Percentiles rank a stretch among this genome's conserved stretches.
These are phyloP conservation scores for Desmodus rotundus DNA, from an alignment of 2,113 vertebrate genomes.

Conservation along the genomic window DNA sequence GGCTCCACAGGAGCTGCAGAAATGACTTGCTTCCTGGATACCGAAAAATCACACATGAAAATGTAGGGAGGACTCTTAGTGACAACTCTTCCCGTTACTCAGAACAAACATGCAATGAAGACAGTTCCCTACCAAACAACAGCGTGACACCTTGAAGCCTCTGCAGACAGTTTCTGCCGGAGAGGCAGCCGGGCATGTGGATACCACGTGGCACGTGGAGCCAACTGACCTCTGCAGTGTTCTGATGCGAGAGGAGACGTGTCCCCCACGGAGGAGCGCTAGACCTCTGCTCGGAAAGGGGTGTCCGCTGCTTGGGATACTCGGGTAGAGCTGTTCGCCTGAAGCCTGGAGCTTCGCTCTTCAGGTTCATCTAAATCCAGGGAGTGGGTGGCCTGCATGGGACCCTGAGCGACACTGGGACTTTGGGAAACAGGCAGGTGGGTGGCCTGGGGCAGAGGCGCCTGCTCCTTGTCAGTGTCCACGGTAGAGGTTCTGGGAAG, in stretches of 20 bases:
- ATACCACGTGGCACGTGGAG: no score
- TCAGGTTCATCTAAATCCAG: background rate
- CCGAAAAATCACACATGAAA: background rate
- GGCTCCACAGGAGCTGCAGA: background rate
- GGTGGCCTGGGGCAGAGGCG: background rate
- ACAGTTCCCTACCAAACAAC: background rate
- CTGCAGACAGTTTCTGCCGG: background rate
- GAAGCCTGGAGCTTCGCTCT: background rate
- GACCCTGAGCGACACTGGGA: fast-evolving
- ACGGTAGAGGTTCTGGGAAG: background rate
- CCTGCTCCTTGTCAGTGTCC: background rate
- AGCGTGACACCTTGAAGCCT: background rate
- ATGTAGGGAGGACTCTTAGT: background rate
- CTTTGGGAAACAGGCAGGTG: background rate
- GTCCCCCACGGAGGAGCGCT: no score
- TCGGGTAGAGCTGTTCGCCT: background rate
- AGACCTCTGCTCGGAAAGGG: background rate
- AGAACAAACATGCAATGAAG: background rate
- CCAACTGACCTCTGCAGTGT: no score
- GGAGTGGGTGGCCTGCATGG: background rate
- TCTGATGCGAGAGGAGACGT: no score
- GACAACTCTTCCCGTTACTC: background rate
- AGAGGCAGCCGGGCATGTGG: background rate
- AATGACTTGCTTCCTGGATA: background rate
- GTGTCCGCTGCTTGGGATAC: background rate